Conservation (phyloP, 2,888 invertebrate genomes). For the Ariolimax columbianus region DNA sequence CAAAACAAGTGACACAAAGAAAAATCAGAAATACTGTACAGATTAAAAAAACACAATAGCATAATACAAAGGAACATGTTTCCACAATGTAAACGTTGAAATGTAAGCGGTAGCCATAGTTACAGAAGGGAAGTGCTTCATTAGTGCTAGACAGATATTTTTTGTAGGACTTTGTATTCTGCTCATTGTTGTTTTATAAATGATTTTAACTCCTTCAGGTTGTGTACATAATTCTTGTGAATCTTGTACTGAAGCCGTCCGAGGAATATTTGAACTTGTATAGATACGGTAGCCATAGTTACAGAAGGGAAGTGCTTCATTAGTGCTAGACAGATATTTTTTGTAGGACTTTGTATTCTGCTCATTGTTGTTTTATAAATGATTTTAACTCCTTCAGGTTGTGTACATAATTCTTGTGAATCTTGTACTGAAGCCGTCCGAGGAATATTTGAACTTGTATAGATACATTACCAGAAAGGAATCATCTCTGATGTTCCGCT, state of each 20-base stretch:
- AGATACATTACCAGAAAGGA: slow-evolving; percentile 66
- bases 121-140: too few species aligned
- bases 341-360: neutral
- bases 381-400: slow-evolving; percentile 56
- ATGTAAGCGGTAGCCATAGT: too few species aligned
- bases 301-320: neutral
- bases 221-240: slow-evolving; percentile 64
- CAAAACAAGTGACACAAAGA: too few species aligned
- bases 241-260: slow-evolving; percentile 60
- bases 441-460: slow-evolving; percentile 65
- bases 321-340: neutral
- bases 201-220: slow-evolving; percentile 57
- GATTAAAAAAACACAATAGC: too few species aligned
- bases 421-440: slow-evolving; percentile 60
- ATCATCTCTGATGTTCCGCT: slow-evolving; percentile 55
- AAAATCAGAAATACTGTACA: too few species aligned
- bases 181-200: neutral
- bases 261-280: slow-evolving; percentile 66
- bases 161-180: too few species aligned
- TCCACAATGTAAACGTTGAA: too few species aligned
- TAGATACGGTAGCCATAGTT: slow-evolving; percentile 61
- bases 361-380: neutral
- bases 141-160: neutral
- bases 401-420: slow-evolving; percentile 66
- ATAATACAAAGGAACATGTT: too few species aligned